Percentiles rank a stretch among this genome's conserved stretches.
These are phyloP conservation scores for Allophyes oxyacanthae DNA, from an alignment of 2,888 invertebrate species.

Conservation along the genomic window DNA sequence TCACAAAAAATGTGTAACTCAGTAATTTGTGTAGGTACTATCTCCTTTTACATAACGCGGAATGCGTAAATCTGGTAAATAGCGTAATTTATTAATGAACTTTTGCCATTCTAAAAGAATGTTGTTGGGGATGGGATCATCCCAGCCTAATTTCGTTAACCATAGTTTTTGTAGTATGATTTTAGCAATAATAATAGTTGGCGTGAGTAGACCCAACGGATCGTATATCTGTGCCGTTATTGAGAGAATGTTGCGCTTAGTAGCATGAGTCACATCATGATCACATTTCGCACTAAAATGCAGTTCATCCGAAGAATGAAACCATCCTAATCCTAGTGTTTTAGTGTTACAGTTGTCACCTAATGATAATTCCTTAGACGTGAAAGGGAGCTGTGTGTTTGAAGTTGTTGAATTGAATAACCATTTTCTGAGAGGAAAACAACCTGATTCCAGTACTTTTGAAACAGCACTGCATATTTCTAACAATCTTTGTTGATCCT, in stretches of 20 bases:
- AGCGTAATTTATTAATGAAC: background rate
- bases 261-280: background rate
- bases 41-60: background rate
- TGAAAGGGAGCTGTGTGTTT: background rate
- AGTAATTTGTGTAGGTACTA: background rate
- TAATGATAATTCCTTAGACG: slow-evolving; percentile 1
- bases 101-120: background rate
- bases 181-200: background rate
- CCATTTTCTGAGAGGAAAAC: slow-evolving; percentile 5
- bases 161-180: background rate
- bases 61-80: background rate
- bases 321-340: slow-evolving; percentile 16
- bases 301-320: slow-evolving; percentile 1
- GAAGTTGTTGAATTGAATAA: slow-evolving; percentile 1
- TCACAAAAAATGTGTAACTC: background rate
- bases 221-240: slow-evolving; percentile 1
- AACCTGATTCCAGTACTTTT: slow-evolving; percentile 3
- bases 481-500: slow-evolving; percentile 11
- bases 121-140: background rate
- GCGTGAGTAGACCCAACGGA: background rate
- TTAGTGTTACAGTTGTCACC: slow-evolving; percentile 13
- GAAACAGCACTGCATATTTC: slow-evolving; percentile 4
- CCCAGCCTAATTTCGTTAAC: background rate
- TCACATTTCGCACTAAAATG: slow-evolving; percentile 3
- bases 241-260: background rate